Percentiles rank a stretch among this genome's conserved stretches.
phyloP scores from a whole-genome alignment of 2,113 vertebrate genomes.

The Labeo rohita region DNA sequence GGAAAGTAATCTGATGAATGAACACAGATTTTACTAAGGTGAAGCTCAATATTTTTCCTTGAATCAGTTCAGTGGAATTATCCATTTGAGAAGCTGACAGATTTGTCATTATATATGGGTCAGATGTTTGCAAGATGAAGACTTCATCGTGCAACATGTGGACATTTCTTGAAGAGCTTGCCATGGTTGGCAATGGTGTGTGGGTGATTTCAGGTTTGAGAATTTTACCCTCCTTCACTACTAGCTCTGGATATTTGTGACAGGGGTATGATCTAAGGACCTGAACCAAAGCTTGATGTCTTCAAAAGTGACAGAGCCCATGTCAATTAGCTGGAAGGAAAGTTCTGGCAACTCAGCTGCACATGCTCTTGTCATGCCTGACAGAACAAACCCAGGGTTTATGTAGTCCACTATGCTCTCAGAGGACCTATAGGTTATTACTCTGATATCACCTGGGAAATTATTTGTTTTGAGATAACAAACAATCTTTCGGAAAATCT shows the following conservation, averaged over 20 bases:
- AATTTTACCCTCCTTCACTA: constrained; percentile 75
- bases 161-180: constrained; percentile 32
- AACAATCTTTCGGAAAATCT: constrained; percentile 79
- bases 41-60: constrained; percentile 73
- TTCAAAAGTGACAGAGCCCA: constrained; percentile 67
- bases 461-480: constrained; percentile 74
- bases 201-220: constrained; percentile 71
- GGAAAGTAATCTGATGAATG: constrained; percentile 88
- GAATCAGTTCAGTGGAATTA: neutral
- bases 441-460: constrained; percentile 70
- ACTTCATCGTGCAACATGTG: constrained; percentile 55
- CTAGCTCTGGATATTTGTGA: constrained; percentile 77
- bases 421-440: constrained; percentile 79
- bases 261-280: constrained; percentile 71
- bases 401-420: constrained; percentile 76
- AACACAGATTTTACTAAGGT: constrained; percentile 76
- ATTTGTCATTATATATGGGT: constrained; percentile 69
- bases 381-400: constrained; percentile 79
- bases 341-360: constrained; percentile 77
- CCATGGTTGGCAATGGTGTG: constrained; percentile 62
- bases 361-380: constrained; percentile 82
- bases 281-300: constrained; percentile 76
- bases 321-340: constrained; percentile 82
- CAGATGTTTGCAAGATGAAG: constrained; percentile 76
- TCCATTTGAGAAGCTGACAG: constrained; percentile 70